phyloP scores from a whole-genome alignment of 2,888 invertebrate genomes.

The Empis livida region DNA sequence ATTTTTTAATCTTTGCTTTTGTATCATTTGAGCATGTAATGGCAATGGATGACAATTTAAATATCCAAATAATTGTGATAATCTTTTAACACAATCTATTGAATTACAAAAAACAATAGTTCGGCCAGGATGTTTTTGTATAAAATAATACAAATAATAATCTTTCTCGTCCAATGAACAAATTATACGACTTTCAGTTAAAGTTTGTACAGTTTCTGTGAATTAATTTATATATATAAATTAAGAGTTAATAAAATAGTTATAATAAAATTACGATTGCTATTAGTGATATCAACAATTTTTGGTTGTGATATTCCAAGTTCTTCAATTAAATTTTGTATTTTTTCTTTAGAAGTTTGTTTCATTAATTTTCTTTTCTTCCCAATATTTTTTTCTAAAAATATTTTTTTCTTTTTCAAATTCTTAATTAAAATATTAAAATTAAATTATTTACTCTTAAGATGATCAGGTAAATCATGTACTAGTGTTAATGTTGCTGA shows the following conservation, averaged over 20 bases:
- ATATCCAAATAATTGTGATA: conserved; percentile 53
- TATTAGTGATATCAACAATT: conserved; percentile 80
- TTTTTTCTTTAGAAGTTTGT: conserved; percentile 60
- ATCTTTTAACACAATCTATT: conserved; percentile 80
- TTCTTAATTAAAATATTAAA: not conserved
- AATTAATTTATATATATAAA: not conserved
- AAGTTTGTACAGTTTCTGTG: conserved; percentile 63
- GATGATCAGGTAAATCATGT: conserved; percentile 67
- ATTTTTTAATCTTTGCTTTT: conserved; percentile 85
- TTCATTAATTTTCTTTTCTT: conserved; percentile 40
- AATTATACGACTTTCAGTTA: conserved; percentile 74
- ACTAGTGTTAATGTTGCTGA: conserved; percentile 92
- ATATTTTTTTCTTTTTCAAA: not conserved
- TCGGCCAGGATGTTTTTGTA: conserved; percentile 71
- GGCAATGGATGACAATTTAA: conserved; percentile 62
- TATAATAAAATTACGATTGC: conserved; percentile 43
- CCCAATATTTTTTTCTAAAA: conserved; percentile 25
- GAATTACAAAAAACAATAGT: conserved; percentile 91
- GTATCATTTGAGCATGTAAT: conserved; percentile 83
- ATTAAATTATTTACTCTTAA: conserved; percentile 39
- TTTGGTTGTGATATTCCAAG: conserved; percentile 82
- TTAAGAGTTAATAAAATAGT: not conserved
- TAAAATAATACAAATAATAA: conserved; percentile 81
- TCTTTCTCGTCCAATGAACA: conserved; percentile 77
- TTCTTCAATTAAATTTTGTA: conserved; percentile 61